Percentiles rank a stretch among this genome's conserved stretches.
These are phyloP conservation scores for Sarcophaga caerulescens DNA, from an alignment of 2,888 invertebrate genomes.

Conservation along the genomic window DNA sequence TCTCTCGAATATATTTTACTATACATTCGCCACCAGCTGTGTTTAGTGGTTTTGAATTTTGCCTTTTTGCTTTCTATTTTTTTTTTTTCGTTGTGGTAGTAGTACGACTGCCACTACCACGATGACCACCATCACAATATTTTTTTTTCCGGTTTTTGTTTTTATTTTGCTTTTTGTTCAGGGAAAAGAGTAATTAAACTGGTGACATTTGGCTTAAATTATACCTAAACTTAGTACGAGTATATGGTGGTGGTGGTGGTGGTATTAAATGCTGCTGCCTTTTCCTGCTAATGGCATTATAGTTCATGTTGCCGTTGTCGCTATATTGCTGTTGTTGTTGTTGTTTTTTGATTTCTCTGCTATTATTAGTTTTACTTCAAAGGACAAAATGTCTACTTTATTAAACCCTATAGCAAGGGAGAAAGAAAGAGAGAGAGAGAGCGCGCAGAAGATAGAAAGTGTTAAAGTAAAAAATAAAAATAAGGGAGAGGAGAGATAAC, in stretches of 20 bases:
- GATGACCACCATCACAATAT: too few relatives aligned
- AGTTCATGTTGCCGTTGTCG: neutral
- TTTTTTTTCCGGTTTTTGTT: constrained; percentile 6
- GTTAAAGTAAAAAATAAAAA: too few relatives aligned
- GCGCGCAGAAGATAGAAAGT: too few relatives aligned
- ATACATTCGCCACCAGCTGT: constrained; percentile 19
- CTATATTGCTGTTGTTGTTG: too few relatives aligned
- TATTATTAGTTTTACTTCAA: neutral
- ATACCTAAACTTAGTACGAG: constrained; percentile 18
- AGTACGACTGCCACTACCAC: too few relatives aligned
- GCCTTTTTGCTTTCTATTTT: neutral
- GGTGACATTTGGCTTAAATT: constrained; percentile 64
- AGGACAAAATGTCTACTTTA: constrained; percentile 6
- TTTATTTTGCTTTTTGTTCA: neutral
- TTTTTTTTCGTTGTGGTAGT: too few relatives aligned
- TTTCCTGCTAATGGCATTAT: neutral
- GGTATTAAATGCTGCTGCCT: neutral
- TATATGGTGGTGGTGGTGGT: neutral
- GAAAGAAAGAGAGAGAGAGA: neutral
- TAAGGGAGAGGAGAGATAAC: too few relatives aligned
- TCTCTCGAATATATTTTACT: too few relatives aligned
- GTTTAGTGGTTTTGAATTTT: constrained; percentile 46
- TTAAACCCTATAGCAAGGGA: neutral
- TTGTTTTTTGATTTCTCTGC: neutral
- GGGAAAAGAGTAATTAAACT: constrained; percentile 55